Evolutionary conservation across 1,140 invertebrate species (phyloP).

Genomic region (Aphis gossypii): DNA sequence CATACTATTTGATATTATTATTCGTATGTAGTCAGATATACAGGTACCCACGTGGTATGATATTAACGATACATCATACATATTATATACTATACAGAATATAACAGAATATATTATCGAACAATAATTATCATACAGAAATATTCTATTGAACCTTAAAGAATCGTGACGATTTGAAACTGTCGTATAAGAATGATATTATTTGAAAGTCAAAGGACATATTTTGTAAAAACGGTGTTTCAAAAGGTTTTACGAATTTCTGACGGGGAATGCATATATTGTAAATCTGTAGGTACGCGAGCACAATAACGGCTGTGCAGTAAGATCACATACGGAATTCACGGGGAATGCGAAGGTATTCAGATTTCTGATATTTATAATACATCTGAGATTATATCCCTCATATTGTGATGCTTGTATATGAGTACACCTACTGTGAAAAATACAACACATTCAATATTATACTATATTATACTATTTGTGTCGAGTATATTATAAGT

Average conservation of each 20-base stretch:
- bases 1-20: not conserved
- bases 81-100: not conserved
- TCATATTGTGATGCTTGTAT: not conserved
- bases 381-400: not conserved
- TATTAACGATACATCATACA: not conserved
- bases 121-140: not conserved
- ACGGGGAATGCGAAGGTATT: not conserved
- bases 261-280: not conserved
- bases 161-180: constrained; percentile 8
- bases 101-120: not conserved
- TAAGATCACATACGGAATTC: not conserved
- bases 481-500: not conserved
- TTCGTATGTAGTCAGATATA: not conserved
- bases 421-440: not conserved
- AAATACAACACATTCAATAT: not conserved
- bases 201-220: constrained; percentile 14
- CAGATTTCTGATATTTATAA: not conserved
- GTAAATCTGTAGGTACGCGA: not conserved
- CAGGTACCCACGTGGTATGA: not conserved
- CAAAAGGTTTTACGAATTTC: constrained; percentile 21
- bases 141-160: not conserved
- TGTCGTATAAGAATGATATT: not conserved
- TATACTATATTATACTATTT: not conserved
- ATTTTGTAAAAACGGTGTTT: not conserved
- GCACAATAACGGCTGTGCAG: not conserved